These are phyloP conservation scores for Linepithema humile DNA, from an alignment of 1,140 invertebrate species.

Conservation along the genomic window DNA sequence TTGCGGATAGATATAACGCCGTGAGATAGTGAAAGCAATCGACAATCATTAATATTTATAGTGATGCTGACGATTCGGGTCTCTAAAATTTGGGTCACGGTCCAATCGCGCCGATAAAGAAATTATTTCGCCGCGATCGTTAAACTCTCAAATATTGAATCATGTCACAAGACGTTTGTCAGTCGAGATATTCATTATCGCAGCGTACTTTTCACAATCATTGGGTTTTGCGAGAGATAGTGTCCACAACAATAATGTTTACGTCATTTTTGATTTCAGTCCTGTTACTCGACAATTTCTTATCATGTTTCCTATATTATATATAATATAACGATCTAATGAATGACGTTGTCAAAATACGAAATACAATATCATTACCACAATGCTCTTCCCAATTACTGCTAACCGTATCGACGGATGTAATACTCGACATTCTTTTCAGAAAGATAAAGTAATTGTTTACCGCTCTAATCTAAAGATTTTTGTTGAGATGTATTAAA, in stretches of 20 bases:
- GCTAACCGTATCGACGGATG: neutral
- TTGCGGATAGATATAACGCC: neutral
- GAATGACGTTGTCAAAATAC: neutral
- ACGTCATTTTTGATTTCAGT: neutral
- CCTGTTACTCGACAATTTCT: constrained; percentile 7
- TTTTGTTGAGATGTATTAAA: neutral
- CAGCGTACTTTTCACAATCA: neutral
- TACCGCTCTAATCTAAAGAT: neutral
- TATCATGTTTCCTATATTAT: constrained; percentile 17
- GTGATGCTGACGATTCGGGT: constrained; percentile 10
- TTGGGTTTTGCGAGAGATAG: neutral
- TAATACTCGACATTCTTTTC: constrained; percentile 19
- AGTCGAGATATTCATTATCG: neutral
- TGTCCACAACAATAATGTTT: neutral
- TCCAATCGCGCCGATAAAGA: constrained; percentile 2
- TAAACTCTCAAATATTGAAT: constrained; percentile 11
- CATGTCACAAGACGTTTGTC: neutral
- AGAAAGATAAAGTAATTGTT: neutral
- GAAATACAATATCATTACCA: neutral
- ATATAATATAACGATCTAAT: neutral
- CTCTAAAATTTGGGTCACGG: constrained; percentile 52
- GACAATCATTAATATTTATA: constrained; percentile 51
- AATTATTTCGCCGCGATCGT: neutral
- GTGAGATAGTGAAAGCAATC: neutral
- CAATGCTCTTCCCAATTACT: neutral